Conservation (phyloP, 1,140 invertebrate species). For the Hycleus phaleratus region DNA sequence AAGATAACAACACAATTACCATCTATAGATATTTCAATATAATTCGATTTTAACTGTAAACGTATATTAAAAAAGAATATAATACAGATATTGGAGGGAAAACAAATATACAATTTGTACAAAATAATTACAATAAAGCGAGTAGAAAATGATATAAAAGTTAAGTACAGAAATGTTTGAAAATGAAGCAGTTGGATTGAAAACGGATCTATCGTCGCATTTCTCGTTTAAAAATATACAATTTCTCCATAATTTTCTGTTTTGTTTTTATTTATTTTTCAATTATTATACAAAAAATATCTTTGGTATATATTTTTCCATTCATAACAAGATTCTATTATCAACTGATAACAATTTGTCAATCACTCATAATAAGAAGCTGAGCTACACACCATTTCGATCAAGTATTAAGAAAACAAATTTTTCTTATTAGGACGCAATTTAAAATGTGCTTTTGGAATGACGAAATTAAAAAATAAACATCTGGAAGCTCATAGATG, state of each 20-base stretch:
- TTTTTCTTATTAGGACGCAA: constrained; percentile 1
- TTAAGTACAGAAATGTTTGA: no score
- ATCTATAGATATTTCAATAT: constrained; percentile 1
- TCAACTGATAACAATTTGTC: constrained; percentile 25
- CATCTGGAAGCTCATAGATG: constrained; percentile 19
- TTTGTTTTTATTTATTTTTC: constrained; percentile 20
- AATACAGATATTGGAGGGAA: not conserved
- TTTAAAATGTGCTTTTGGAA: no score
- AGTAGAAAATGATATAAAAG: no score
- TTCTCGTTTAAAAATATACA: constrained; percentile 36
- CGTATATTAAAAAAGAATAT: constrained; percentile 8
- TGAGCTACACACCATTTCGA: constrained; percentile 7
- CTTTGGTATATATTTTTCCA: constrained; percentile 38
- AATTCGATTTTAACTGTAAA: constrained; percentile 4
- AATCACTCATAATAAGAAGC: constrained; percentile 7
- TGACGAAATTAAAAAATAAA: constrained; percentile 6
- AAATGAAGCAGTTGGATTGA: no score
- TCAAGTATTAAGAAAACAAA: constrained; percentile 10
- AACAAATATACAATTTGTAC: constrained; percentile 18
- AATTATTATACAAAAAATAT: constrained; percentile 38
- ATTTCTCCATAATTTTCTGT: constrained; percentile 17
- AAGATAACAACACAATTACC: constrained; percentile 16
- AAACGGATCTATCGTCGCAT: constrained; percentile 23
- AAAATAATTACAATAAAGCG: constrained; percentile 15
- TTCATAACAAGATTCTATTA: constrained; percentile 32